These are phyloP conservation scores for Drosophila hydei DNA, from an alignment of 1,140 invertebrate species.

Conservation along the genomic window DNA sequence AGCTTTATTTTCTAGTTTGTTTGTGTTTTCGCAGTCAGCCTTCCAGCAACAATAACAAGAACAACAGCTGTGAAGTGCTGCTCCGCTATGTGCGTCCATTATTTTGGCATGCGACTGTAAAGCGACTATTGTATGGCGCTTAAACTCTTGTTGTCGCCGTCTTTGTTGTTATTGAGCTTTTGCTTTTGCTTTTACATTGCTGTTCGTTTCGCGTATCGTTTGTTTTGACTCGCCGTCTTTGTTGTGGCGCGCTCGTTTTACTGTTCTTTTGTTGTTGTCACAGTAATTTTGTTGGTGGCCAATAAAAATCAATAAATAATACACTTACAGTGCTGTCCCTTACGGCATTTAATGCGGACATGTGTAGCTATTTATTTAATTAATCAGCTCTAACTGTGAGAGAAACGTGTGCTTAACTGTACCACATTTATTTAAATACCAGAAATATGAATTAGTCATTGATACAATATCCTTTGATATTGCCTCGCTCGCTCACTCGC, in stretches of 20 bases:
- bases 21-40: slow-evolving; percentile 8
- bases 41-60: slow-evolving; percentile 7
- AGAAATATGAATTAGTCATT: neutral
- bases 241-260: slow-evolving; percentile 48
- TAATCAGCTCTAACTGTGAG: neutral
- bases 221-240: slow-evolving; percentile 56
- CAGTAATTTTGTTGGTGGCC: slow-evolving; percentile 44
- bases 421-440: no score
- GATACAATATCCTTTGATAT: slow-evolving; percentile 5
- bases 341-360: neutral
- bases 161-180: slow-evolving; percentile 18
- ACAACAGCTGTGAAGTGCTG: slow-evolving; percentile 20
- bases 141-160: slow-evolving; percentile 17
- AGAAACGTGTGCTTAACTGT: neutral
- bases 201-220: slow-evolving; percentile 39
- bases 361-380: neutral
- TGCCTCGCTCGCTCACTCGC: neutral
- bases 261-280: slow-evolving; percentile 33
- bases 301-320: slow-evolving; percentile 79
- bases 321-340: slow-evolving; percentile 60
- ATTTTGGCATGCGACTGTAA: slow-evolving; percentile 47
- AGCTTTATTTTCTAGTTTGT: slow-evolving; percentile 44
- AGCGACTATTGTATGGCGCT: slow-evolving; percentile 31
- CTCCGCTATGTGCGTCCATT: slow-evolving; percentile 18
- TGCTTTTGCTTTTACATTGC: slow-evolving; percentile 42